Conservation (phyloP, 2,113 vertebrate species). For the Eulemur macaco region DNA sequence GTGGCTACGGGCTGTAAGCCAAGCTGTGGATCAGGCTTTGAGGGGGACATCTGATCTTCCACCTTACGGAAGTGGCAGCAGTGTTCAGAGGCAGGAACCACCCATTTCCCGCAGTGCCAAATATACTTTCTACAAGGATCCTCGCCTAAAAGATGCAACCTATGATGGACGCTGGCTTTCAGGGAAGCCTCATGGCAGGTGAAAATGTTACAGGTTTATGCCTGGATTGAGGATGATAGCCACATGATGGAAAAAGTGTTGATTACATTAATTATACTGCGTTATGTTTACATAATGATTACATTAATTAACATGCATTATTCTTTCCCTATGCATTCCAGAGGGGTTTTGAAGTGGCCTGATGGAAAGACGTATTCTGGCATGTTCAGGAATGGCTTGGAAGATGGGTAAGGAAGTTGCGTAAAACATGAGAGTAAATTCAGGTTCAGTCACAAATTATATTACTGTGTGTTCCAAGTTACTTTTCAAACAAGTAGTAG, state of each 20-base stretch:
- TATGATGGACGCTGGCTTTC: slow-evolving; percentile 95
- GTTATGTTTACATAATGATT: too few relatives aligned
- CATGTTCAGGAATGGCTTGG: slow-evolving; percentile 93
- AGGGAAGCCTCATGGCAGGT: slow-evolving; percentile 97
- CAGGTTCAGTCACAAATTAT: neutral
- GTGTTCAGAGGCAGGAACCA: slow-evolving; percentile 89
- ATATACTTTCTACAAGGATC: slow-evolving; percentile 97
- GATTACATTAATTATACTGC: neutral
- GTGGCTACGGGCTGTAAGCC: slow-evolving; percentile 96
- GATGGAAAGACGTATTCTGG: slow-evolving; percentile 95
- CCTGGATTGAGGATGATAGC: neutral
- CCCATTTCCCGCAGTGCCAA: slow-evolving; percentile 93
- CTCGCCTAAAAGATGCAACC: slow-evolving; percentile 92
- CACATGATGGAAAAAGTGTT: neutral
- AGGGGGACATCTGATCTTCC: slow-evolving; percentile 83
- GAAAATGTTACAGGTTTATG: slow-evolving; percentile 28
- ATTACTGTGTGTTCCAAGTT: neutral
- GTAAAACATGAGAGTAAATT: neutral
- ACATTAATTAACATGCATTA: neutral
- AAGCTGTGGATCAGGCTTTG: slow-evolving; percentile 94
- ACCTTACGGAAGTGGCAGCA: slow-evolving; percentile 75
- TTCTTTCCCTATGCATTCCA: slow-evolving; percentile 75
- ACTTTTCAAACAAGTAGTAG: neutral
- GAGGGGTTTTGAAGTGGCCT: slow-evolving; percentile 94
- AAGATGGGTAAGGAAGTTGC: slow-evolving; percentile 92